Evolutionary conservation across 2,888 invertebrate genomes (phyloP).

Genomic region (Trichogramma evanescens): DNA sequence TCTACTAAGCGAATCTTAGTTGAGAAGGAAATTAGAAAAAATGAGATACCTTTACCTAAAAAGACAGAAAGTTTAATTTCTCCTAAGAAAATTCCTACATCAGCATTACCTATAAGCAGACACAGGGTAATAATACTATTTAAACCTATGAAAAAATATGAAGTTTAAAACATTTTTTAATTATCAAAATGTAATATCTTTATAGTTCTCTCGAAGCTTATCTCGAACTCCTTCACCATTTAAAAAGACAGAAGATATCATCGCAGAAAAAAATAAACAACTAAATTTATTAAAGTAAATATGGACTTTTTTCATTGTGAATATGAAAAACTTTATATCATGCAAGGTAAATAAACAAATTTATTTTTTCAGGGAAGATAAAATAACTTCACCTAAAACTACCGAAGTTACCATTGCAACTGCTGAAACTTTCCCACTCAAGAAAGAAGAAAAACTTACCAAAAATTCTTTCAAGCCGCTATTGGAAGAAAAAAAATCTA

Average conservation of each 20-base stretch:
- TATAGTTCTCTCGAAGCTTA: constrained; percentile 63
- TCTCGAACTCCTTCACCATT: constrained; percentile 84
- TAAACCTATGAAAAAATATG: neutral
- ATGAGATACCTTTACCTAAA: constrained; percentile 23
- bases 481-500: constrained; percentile 37
- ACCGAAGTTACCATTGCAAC: constrained; percentile 31
- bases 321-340: neutral
- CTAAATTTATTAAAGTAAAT: constrained; percentile 15
- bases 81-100: constrained; percentile 39
- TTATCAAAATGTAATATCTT: neutral
- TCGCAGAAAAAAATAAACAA: constrained; percentile 38
- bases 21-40: constrained; percentile 30
- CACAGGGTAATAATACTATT: constrained; percentile 34
- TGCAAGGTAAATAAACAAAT: neutral
- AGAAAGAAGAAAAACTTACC: constrained; percentile 39
- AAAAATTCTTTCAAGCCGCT: constrained; percentile 30
- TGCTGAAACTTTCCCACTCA: constrained; percentile 38
- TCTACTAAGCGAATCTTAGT: constrained; percentile 27
- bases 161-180: constrained; percentile 2
- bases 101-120: constrained; percentile 36
- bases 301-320: neutral
- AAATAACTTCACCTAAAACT: constrained; percentile 39
- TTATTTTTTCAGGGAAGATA: constrained; percentile 35
- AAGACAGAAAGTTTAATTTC: constrained; percentile 29
- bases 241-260: constrained; percentile 54